Conservation (phyloP, 2,797 vertebrate genomes). For the Glyptemys insculpta region DNA sequence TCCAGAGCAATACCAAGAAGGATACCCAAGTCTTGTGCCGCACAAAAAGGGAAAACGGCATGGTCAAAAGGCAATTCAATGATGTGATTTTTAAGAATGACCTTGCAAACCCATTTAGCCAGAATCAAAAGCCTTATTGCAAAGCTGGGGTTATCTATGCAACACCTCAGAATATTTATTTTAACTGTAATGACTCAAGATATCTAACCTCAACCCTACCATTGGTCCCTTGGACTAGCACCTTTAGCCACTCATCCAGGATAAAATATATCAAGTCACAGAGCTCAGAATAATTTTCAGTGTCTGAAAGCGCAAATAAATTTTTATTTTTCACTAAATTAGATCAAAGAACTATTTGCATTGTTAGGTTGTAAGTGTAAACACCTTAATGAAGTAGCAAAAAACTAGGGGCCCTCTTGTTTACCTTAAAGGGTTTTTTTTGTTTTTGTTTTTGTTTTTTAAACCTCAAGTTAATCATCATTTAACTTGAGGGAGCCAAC, state of each 20-base stretch:
- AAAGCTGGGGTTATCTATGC: neutral
- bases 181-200: neutral
- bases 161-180: neutral
- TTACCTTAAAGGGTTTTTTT: neutral
- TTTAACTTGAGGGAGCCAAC: neutral
- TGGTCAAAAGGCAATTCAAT: neutral
- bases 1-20: neutral
- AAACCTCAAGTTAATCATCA: neutral
- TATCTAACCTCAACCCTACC: neutral
- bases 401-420: neutral
- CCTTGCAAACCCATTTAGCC: neutral
- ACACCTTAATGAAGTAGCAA: neutral
- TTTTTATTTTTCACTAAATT: too few relatives aligned
- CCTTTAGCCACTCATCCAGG: neutral
- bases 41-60: neutral
- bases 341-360: neutral
- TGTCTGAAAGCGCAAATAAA: neutral
- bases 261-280: neutral
- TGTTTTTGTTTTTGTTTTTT: neutral
- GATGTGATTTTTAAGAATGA: neutral
- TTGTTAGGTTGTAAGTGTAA: neutral
- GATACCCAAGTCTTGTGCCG: neutral
- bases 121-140: neutral
- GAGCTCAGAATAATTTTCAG: neutral
- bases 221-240: neutral